A percentile compares a stretch with the other conserved stretches of the same genome.
These are phyloP conservation scores for Carlito syrichta DNA, from an alignment of 2,113 vertebrate genomes.

Conservation along the genomic window DNA sequence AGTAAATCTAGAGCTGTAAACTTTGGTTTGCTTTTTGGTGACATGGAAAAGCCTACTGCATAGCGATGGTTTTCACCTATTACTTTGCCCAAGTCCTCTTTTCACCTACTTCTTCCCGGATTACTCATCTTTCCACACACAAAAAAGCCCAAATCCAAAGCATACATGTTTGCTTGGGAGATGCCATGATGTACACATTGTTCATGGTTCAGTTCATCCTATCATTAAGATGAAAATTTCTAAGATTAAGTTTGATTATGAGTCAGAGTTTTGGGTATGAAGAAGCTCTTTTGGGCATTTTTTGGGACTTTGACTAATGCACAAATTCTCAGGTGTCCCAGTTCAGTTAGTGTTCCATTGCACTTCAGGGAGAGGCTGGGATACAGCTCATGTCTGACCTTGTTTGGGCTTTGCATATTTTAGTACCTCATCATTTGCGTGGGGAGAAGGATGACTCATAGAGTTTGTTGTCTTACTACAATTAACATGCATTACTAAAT, in stretches of 20 bases:
- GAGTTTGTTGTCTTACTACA: neutral
- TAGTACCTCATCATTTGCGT: neutral
- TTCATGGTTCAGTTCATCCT: fast-evolving
- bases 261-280: neutral
- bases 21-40: neutral
- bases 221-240: neutral
- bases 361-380: fast-evolving
- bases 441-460: neutral
- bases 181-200: neutral
- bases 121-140: neutral
- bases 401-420: neutral
- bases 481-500: neutral
- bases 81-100: no score
- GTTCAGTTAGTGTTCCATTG: no score
- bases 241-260: neutral
- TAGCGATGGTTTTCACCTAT: fast-evolving
- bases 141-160: neutral
- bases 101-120: neutral
- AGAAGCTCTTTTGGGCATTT: neutral
- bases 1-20: fast-evolving
- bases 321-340: fast-evolving
- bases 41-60: neutral
- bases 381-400: neutral
- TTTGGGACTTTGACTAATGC: neutral
- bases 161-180: neutral